phyloP scores from a whole-genome alignment of 2,797 vertebrate species.

The Galaxias olidus region DNA sequence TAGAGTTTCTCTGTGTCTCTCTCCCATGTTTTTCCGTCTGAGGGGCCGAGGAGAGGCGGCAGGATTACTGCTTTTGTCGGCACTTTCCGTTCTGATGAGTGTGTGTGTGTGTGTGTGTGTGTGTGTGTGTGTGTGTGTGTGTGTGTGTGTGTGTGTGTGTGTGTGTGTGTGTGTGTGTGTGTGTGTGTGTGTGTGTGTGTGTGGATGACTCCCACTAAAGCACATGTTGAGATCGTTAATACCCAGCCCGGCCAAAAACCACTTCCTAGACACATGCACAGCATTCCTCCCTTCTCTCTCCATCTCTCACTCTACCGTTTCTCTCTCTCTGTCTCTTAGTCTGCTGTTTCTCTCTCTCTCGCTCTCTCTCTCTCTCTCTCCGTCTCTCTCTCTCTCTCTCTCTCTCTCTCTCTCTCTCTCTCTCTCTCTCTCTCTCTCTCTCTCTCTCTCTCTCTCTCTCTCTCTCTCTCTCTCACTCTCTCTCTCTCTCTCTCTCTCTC shows the following conservation, averaged over 20 bases:
- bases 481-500: too few relatives aligned
- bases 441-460: too few relatives aligned
- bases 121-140: too few relatives aligned
- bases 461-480: too few relatives aligned
- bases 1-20: conserved; percentile 69
- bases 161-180: too few relatives aligned
- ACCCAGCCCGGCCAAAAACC: conserved; percentile 72
- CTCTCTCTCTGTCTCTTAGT: background rate
- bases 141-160: too few relatives aligned
- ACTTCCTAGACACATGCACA: conserved; percentile 75
- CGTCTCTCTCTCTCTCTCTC: too few relatives aligned
- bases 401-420: too few relatives aligned
- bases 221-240: conserved; percentile 82
- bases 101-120: too few relatives aligned
- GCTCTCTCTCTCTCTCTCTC: background rate
- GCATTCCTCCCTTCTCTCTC: conserved; percentile 52
- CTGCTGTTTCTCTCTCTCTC: background rate
- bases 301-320: conserved; percentile 16
- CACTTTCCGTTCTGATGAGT: conserved; percentile 73
- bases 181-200: too few relatives aligned
- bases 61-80: conserved; percentile 67
- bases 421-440: too few relatives aligned
- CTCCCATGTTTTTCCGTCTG: conserved; percentile 54
- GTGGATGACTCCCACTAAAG: conserved; percentile 68
- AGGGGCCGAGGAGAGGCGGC: too few relatives aligned